phyloP scores from a whole-genome alignment of 23 tunicate genomes.

The Clavelina lepadiformis region DNA sequence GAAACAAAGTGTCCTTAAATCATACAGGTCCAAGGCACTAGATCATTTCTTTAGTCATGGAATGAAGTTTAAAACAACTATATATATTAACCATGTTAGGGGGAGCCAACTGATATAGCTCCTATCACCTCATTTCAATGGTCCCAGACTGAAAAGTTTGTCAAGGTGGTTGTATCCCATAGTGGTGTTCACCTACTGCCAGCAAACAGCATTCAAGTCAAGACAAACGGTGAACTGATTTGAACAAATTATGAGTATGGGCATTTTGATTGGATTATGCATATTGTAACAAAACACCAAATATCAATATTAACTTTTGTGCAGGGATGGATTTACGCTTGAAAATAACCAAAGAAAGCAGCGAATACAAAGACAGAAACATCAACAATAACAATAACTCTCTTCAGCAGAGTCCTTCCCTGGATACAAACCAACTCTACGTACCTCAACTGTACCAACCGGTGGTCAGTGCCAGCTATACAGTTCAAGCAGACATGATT shows the following conservation, averaged over 20 bases:
- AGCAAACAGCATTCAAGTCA: constrained; percentile 43
- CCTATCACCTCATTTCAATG: constrained; percentile 55
- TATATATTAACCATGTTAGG: too few relatives aligned
- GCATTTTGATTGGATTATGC: not conserved
- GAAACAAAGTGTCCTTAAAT: too few relatives aligned
- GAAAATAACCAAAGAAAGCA: constrained; percentile 19
- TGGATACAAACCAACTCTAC: constrained; percentile 6
- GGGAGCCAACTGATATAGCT: too few relatives aligned
- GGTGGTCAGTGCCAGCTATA: constrained; percentile 59
- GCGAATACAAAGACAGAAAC: not conserved
- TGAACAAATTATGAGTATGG: too few relatives aligned
- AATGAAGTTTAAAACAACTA: too few relatives aligned
- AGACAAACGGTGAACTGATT: constrained; percentile 45
- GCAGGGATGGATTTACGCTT: constrained; percentile 7
- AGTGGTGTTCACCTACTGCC: constrained; percentile 69
- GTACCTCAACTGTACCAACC: constrained; percentile 37
- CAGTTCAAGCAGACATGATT: constrained; percentile 77
- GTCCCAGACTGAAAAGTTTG: constrained; percentile 70
- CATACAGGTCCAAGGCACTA: too few relatives aligned
- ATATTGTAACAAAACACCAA: not conserved
- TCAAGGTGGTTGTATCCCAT: constrained; percentile 60
- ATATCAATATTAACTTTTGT: not conserved
- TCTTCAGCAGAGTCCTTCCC: not conserved
- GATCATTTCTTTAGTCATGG: too few relatives aligned
- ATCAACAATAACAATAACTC: constrained; percentile 37